A percentile compares a stretch with the other conserved stretches of the same genome.
These are phyloP conservation scores for Dicrostonyx torquatus DNA, from an alignment of 2,797 vertebrate species.

Conservation along the genomic window DNA sequence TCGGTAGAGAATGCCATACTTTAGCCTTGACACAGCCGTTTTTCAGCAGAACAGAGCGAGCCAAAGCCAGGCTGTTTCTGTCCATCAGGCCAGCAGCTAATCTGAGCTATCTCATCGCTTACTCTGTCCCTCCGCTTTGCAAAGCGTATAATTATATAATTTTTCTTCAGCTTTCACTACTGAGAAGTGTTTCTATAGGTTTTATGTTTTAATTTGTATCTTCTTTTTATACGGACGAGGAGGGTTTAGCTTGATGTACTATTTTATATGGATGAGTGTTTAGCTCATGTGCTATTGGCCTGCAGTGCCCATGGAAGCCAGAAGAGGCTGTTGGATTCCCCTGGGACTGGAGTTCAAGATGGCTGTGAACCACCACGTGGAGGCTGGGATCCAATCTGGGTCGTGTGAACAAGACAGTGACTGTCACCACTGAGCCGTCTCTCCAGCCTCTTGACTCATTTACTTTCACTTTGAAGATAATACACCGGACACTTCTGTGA, in stretches of 20 bases:
- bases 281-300: background rate
- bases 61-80: background rate
- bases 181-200: background rate
- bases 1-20: background rate
- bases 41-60: background rate
- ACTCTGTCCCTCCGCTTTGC: background rate
- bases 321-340: background rate
- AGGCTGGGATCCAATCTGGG: background rate
- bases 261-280: background rate
- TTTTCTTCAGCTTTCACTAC: background rate
- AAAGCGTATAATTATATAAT: background rate
- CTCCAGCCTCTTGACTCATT: background rate
- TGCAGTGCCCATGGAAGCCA: background rate
- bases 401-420: background rate
- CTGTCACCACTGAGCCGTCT: background rate
- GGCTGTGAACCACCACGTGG: background rate
- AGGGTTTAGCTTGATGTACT: background rate
- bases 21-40: background rate
- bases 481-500: background rate
- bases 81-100: background rate
- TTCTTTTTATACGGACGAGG: background rate
- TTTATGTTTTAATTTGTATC: background rate
- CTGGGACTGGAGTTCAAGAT: background rate
- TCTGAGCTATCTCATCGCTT: background rate
- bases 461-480: background rate